Percentiles rank a stretch among this genome's conserved stretches.
phyloP scores from a whole-genome alignment of 1,140 invertebrate species.

The Drosophila seguyi region DNA sequence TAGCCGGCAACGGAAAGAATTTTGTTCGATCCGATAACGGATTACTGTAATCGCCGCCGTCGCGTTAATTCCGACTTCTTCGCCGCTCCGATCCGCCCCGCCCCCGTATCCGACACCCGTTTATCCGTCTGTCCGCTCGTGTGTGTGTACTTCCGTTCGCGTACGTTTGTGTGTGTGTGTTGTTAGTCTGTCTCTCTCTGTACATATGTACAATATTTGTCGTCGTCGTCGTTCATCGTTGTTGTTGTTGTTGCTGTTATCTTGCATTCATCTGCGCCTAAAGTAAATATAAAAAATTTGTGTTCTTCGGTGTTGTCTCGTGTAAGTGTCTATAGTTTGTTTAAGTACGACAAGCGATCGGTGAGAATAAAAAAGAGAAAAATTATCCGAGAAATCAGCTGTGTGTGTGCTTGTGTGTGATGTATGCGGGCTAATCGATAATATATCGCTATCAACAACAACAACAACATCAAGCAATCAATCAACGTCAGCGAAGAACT shows the following conservation, averaged over 20 bases:
- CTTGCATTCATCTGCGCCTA: constrained; percentile 32
- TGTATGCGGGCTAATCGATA: constrained; percentile 24
- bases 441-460: constrained; percentile 20
- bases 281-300: constrained; percentile 73
- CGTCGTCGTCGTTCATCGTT: constrained; percentile 68
- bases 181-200: constrained; percentile 53
- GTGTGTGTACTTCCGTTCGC: constrained; percentile 26
- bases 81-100: constrained; percentile 11
- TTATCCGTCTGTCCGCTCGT: constrained; percentile 36
- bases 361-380: constrained; percentile 52
- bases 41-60: constrained; percentile 25
- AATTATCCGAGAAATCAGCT: constrained; percentile 6
- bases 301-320: constrained; percentile 82
- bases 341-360: constrained; percentile 77
- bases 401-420: constrained; percentile 4
- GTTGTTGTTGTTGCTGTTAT: constrained; percentile 70
- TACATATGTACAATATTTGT: constrained; percentile 82
- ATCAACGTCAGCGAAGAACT: constrained; percentile 16
- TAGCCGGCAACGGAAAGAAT: neutral
- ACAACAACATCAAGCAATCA: constrained; percentile 25
- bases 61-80: constrained; percentile 14
- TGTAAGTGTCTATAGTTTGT: constrained; percentile 82
- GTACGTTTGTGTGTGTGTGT: constrained; percentile 40
- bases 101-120: neutral
- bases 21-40: constrained; percentile 12